Evolutionary conservation across 2,113 vertebrate genomes (phyloP).

Genomic region (Nipponia nippon): DNA sequence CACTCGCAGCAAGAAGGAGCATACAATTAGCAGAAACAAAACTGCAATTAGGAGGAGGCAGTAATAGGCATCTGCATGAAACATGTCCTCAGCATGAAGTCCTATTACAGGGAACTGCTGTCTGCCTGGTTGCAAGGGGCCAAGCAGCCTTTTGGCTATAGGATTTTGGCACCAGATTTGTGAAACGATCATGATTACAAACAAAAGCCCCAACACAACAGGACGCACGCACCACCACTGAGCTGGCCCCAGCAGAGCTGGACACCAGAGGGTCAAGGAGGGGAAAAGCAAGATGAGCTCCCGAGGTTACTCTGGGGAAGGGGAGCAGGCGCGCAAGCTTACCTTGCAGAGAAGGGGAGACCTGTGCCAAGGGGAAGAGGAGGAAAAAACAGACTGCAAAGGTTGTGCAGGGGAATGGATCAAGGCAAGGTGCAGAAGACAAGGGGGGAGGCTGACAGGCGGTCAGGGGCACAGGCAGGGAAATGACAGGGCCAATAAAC

Average conservation of each 20-base stretch:
- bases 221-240: rapidly evolving
- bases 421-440: neutral
- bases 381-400: neutral
- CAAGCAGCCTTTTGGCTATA: neutral
- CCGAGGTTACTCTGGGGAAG: neutral
- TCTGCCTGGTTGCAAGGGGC: neutral
- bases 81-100: neutral
- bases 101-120: neutral
- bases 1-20: neutral
- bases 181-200: neutral
- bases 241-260: neutral
- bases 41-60: constrained; percentile 9
- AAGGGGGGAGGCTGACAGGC: neutral
- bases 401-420: neutral
- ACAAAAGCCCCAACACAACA: rapidly evolving
- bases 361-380: neutral
- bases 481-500: neutral
- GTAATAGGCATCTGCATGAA: constrained; percentile 11
- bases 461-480: neutral
- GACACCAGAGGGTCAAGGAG: rapidly evolving
- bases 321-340: neutral
- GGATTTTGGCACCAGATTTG: neutral
- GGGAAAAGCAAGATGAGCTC: neutral
- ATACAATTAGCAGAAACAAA: constrained; percentile 26
- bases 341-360: neutral